Evolutionary conservation across 2,113 vertebrate genomes (phyloP).

Genomic region (Spheniscus mendiculus): DNA sequence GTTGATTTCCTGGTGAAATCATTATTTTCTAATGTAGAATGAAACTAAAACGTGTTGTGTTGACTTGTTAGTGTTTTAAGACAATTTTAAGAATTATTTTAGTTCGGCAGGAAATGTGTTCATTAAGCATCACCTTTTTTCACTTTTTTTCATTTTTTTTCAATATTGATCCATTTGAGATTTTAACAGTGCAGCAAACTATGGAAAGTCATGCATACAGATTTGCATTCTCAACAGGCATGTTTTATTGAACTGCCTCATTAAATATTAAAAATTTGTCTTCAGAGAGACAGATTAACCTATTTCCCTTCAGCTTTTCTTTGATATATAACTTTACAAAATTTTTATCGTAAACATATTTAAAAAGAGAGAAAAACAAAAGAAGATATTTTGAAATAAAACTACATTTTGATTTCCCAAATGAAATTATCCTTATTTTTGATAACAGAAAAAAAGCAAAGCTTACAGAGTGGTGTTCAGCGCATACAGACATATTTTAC

Average conservation of each 20-base stretch:
- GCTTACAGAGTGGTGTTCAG: background rate
- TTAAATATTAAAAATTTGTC: constrained; percentile 64
- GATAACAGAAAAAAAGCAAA: background rate
- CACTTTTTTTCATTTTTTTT: constrained; percentile 4
- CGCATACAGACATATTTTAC: background rate
- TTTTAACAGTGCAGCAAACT: constrained; percentile 21
- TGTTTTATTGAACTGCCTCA: constrained; percentile 53
- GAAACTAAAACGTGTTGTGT: background rate
- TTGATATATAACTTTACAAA: background rate
- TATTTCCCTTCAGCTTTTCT: background rate
- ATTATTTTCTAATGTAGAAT: background rate
- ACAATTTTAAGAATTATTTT: constrained; percentile 1
- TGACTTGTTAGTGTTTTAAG: background rate
- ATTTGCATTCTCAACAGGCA: constrained; percentile 38
- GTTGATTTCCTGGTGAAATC: background rate
- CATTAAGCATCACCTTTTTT: constrained; percentile 22
- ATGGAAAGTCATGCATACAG: constrained; percentile 18
- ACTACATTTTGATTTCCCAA: background rate
- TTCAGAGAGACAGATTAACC: constrained; percentile 4
- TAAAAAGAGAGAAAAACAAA: background rate
- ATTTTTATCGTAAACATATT: background rate
- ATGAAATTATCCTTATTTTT: background rate
- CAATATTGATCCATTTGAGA: constrained; percentile 20
- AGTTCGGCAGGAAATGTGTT: background rate
- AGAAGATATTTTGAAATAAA: background rate